These are phyloP conservation scores for Genyomyrus donnyi DNA, from an alignment of 2,113 vertebrate species.

Conservation along the genomic window DNA sequence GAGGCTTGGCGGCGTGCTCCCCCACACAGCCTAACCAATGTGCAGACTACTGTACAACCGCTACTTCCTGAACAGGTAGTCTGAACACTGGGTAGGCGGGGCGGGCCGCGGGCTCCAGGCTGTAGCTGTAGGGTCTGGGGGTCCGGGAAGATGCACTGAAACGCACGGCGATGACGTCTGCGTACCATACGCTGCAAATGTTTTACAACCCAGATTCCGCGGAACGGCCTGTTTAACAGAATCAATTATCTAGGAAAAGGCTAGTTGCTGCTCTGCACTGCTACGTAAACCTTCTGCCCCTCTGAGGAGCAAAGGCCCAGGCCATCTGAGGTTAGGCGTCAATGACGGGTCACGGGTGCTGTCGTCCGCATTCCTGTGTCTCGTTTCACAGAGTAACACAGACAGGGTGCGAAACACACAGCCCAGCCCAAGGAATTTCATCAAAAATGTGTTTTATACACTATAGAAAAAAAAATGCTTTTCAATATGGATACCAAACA, in stretches of 20 bases:
- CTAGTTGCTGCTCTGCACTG: neutral
- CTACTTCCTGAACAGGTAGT: constrained; percentile 99
- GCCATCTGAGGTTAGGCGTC: neutral
- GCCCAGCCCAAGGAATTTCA: neutral
- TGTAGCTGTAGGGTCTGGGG: neutral
- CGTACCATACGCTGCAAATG: neutral
- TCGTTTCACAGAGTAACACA: neutral
- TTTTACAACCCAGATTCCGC: neutral
- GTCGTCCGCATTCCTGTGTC: neutral
- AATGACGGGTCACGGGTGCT: neutral
- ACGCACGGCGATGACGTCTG: neutral
- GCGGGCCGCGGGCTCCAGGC: constrained; percentile 54
- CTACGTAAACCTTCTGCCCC: neutral
- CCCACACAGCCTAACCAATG: constrained; percentile 95
- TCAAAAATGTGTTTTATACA: neutral
- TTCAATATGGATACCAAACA: neutral
- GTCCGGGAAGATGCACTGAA: neutral
- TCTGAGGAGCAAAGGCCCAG: neutral
- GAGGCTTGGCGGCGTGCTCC: neutral
- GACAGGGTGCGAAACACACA: neutral
- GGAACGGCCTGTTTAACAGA: no score
- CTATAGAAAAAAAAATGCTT: neutral
- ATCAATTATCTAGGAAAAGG: neutral
- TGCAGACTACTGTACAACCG: constrained; percentile 99
- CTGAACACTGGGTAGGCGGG: constrained; percentile 99